These are phyloP conservation scores for Drosophila buzzatii DNA, from an alignment of 2,888 invertebrate genomes.

Conservation along the genomic window DNA sequence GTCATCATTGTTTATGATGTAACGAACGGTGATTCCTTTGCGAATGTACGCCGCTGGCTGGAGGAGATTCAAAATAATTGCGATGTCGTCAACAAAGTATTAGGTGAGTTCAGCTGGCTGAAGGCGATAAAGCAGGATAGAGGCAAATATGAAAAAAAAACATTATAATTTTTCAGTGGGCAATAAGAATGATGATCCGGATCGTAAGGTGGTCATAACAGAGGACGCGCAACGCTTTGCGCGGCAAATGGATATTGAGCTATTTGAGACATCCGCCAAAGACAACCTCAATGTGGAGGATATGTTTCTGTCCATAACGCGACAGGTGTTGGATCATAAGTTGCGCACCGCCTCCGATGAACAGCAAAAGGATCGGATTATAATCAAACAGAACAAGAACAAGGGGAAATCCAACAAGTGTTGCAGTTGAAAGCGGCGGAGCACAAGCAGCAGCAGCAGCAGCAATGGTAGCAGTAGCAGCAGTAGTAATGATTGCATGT, in stretches of 20 bases:
- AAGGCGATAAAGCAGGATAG: no score
- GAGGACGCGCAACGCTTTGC: conserved; percentile 99
- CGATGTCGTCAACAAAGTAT: conserved; percentile 98
- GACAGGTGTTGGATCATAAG: conserved; percentile 85
- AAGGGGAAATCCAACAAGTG: conserved; percentile 84
- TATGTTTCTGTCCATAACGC: conserved; percentile 92
- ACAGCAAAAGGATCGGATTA: conserved; percentile 84
- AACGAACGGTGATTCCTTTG: conserved; percentile 99
- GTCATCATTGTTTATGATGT: conserved; percentile 99
- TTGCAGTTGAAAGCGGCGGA: conserved; percentile 83
- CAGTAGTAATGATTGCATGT: conserved; percentile 21
- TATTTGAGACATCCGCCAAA: conserved; percentile 99
- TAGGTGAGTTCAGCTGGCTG: conserved; percentile 91
- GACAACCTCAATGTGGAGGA: conserved; percentile 99
- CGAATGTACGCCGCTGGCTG: conserved; percentile 99
- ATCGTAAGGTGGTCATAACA: conserved; percentile 97
- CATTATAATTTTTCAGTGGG: conserved; percentile 88
- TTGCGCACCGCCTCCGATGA: conserved; percentile 84
- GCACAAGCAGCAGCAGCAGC: conserved; percentile 17
- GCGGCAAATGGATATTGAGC: conserved; percentile 97
- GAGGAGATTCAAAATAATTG: conserved; percentile 99
- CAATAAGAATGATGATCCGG: conserved; percentile 98
- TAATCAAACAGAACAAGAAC: conserved; percentile 80
- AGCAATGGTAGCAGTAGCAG: conserved; percentile 14
- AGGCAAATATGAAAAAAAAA: no score